Evolutionary conservation across 2,888 invertebrate genomes (phyloP), one percentile per base, ranked within the genome.

Genomic region (Metacarcinus magister): DNA sequence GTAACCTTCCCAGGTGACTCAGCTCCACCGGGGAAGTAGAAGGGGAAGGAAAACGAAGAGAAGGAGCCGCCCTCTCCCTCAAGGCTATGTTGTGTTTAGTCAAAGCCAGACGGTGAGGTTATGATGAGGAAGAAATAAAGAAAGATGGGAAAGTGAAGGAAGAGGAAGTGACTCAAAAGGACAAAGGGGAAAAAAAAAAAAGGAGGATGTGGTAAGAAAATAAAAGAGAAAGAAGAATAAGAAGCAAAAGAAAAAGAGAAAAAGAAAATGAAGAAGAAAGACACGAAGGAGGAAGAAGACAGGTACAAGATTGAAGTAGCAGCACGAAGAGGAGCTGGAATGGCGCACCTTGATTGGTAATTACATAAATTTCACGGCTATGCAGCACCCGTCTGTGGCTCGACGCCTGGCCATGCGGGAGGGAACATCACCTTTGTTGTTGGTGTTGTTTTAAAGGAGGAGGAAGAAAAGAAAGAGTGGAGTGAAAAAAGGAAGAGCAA

Each of bases 271-370:
- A 10, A 75, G 5, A 75, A 75, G 10, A 32, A 67, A 5, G 23
- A 67, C 19, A 67, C 19, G 82, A 8, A 82, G 82, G 19, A 67
- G 67, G 16, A 10, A 7, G 82, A 5, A 32, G 82, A 82, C 82
- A 28, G 82, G 82, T 82, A 28, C 32, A 23, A 32, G 32, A 32
- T 82, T 32, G 67, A 16, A 67, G 67, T 4, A 32, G 82, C 28
- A 32, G 82, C 32, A 82, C 82, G n/a, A 82, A 4, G 32, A 82
- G 82, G 7, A 82, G 82, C 28, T 82, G 82, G 32, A 82, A 32
- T 82, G 82, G 32, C 82, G 82, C 82, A 32, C 82, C 32, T 82
- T 32, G 82, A 82, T 82, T 82, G 82, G 82, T 82, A 82, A 82
- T 82, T 82, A 82, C 82, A 32, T 32, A 8, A n/a, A 82, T 82